Percentiles rank a stretch among this genome's conserved stretches.
Conservation (phyloP, 2,888 invertebrate species). For the Heliconius aoede region DNA sequence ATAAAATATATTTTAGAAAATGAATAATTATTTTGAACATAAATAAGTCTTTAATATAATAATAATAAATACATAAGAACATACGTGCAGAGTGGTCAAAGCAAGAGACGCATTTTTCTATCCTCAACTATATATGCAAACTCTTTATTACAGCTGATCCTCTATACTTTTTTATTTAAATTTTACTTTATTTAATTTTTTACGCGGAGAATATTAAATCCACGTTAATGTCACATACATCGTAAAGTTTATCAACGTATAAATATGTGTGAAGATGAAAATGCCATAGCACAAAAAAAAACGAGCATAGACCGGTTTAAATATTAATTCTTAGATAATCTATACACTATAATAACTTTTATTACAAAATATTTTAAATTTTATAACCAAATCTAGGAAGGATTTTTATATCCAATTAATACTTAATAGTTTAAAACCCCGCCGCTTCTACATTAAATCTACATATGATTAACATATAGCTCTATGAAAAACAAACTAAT, state of each 20-base stretch:
- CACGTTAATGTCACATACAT: no score
- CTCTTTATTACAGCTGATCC: no score
- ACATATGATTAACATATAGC: constrained; percentile 22
- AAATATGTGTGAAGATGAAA: background rate
- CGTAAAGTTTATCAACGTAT: background rate
- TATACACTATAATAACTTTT: background rate
- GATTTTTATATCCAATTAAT: constrained; percentile 18
- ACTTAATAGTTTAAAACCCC: constrained; percentile 1
- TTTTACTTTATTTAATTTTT: no score
- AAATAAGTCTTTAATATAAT: no score
- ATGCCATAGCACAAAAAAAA: background rate
- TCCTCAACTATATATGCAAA: no score
- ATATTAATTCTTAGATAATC: constrained; percentile 1
- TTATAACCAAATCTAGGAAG: constrained; percentile 11
- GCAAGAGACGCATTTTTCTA: no score
- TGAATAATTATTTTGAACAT: no score
- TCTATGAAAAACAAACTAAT: constrained; percentile 1
- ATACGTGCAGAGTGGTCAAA: no score
- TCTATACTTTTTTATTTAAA: no score
- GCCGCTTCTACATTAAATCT: constrained; percentile 14
- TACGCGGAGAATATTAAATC: no score
- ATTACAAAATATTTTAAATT: background rate
- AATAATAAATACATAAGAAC: no score
- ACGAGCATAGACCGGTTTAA: background rate
- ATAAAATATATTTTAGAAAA: no score